Percentiles rank a stretch among this genome's conserved stretches.
These are phyloP conservation scores for Drosophila sproati DNA, from an alignment of 1,140 invertebrate genomes.

Conservation along the genomic window DNA sequence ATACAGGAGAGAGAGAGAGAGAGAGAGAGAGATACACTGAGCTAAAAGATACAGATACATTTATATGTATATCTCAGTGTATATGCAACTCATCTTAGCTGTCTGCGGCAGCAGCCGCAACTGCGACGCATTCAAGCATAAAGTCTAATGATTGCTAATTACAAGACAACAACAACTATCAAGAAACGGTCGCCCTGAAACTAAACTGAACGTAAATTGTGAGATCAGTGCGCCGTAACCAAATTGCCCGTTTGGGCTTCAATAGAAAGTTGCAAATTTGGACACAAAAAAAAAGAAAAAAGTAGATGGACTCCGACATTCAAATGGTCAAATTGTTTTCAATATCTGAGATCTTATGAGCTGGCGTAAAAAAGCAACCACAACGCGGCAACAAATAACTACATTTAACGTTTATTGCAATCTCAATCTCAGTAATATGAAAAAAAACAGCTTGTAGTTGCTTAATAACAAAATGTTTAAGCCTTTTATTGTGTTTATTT, in stretches of 20 bases:
- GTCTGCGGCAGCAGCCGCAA: constrained; percentile 25
- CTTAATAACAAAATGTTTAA: neutral
- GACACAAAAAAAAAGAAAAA: constrained; percentile 15
- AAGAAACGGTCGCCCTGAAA: constrained; percentile 17
- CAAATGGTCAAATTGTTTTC: constrained; percentile 30
- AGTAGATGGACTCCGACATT: constrained; percentile 2
- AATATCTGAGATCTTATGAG: constrained; percentile 24
- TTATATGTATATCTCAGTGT: constrained; percentile 13
- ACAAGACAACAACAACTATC: constrained; percentile 52
- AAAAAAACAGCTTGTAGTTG: neutral
- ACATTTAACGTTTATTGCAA: constrained; percentile 12
- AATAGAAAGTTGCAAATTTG: constrained; percentile 38
- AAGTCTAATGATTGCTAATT: constrained; percentile 80
- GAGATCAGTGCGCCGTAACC: constrained; percentile 49
- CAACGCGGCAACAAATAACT: neutral
- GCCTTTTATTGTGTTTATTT: neutral
- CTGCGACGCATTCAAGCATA: constrained; percentile 72
- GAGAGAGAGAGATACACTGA: constrained; percentile 30
- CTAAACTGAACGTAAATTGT: constrained; percentile 27
- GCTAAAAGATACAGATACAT: constrained; percentile 25
- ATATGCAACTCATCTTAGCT: constrained; percentile 43
- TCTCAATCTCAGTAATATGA: neutral
- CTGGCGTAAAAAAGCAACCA: neutral
- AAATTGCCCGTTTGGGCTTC: constrained; percentile 31
- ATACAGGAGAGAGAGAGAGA: constrained; percentile 42